Base-by-base conservation (phyloP, 2,113 vertebrate genomes). In the Rhombomys opimus region DNA sequence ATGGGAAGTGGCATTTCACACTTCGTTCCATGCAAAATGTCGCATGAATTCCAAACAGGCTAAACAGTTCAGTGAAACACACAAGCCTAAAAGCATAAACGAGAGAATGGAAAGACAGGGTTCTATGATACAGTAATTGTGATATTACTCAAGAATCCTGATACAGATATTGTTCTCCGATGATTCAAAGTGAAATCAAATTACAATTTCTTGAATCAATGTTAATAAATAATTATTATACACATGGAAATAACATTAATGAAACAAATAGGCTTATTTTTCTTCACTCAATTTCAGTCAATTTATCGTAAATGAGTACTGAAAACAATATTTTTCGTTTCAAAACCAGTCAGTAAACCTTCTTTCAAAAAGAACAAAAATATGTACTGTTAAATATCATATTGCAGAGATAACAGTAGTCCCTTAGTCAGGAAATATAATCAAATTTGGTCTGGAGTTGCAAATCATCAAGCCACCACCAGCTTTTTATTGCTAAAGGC, bases 1-100 rank as follows among this genome's bases (percentile, higher is more conserved):
- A 97, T 94, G 96, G 94, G 97, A 98, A 98, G 98, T 97, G 98
- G 96, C 97, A 98, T 98, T 98, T 98, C 97, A 98, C 97, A 98
- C 95, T 89, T 95, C 96, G 90, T 98, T 97, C 98, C 97, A 95
- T 98, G 94, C 97, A 98, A 98, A 98, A 98, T 98, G 97, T 98
- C 96, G 86, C 63, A 98, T 97, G 98, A 98, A 98, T 98, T 98
- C 98, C 93, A 98, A 98, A 97, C 52, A 90, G 97, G 95, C 97
- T 96, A 96, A 98, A 94, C 87, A 97, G 90, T 98, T 97, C 97
- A 97, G 77, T 81, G 95, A 25, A 50, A 96, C 84, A 54, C 76
- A 92, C 91, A 98, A 98, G 97, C n/a, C 76, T 96, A 96, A 97
- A 97, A 96, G 97, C 12, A 23, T 73, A 95, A 84, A 76, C 65